phyloP scores from a whole-genome alignment of 2,113 vertebrate genomes.

The Coregonus clupeaformis region DNA sequence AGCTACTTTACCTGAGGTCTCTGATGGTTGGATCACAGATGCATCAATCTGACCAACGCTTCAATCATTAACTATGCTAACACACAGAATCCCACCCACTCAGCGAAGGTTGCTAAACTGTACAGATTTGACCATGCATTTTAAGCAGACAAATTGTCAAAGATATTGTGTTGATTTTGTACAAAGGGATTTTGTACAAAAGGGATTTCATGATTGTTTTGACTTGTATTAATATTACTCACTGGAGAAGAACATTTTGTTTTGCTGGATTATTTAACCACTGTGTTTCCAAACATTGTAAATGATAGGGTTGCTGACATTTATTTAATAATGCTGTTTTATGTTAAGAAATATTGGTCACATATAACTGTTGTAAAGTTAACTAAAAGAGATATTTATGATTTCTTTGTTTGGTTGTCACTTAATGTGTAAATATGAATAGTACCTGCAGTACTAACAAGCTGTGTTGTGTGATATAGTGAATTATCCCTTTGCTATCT shows the following conservation, averaged over 20 bases:
- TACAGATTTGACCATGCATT: constrained; percentile 74
- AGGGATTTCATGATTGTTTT: constrained; percentile 73
- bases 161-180: constrained; percentile 81
- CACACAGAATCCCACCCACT: constrained; percentile 61
- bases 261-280: constrained; percentile 94
- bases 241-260: constrained; percentile 87
- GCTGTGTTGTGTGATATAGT: constrained; percentile 80
- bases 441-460: constrained; percentile 80
- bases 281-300: constrained; percentile 78
- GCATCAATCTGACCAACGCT: constrained; percentile 36
- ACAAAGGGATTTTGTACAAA: constrained; percentile 80
- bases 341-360: constrained; percentile 70
- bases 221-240: constrained; percentile 86
- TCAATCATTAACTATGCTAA: constrained; percentile 44
- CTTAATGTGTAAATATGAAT: constrained; percentile 80
- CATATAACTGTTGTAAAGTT: constrained; percentile 82
- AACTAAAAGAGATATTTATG: constrained; percentile 82
- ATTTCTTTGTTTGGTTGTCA: constrained; percentile 71
- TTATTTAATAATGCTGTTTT: constrained; percentile 79
- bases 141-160: constrained; percentile 52
- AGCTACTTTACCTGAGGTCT: constrained; percentile 67
- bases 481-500: constrained; percentile 78
- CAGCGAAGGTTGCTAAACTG: constrained; percentile 65
- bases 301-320: constrained; percentile 76
- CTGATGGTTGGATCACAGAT: constrained; percentile 41